Evolutionary conservation across 2,888 invertebrate genomes (phyloP).

Genomic region (Heliconius cydno): DNA sequence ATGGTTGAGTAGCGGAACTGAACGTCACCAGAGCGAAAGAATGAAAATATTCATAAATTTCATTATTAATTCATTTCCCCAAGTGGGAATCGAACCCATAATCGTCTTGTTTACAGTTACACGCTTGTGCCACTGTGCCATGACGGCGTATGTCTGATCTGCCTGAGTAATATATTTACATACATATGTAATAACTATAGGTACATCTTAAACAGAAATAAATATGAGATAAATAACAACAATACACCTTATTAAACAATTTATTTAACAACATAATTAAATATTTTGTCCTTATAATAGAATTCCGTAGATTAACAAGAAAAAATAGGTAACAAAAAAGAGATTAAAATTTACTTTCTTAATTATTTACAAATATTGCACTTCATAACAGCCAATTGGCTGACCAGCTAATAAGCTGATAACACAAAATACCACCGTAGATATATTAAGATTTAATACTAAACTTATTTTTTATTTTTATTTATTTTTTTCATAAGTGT

Average conservation of each 20-base stretch:
- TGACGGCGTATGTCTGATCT: not conserved
- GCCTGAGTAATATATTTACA: not conserved
- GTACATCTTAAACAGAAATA: not conserved
- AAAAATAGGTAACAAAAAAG: conserved; percentile 17
- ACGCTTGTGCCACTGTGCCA: not conserved
- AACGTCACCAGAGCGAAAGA: not conserved
- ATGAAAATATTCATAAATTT: not conserved
- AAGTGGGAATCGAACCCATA: not conserved
- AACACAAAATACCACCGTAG: conserved; percentile 36
- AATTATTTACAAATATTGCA: conserved; percentile 64
- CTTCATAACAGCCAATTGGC: conserved; percentile 57
- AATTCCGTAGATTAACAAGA: conserved; percentile 15
- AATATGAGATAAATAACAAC: not conserved
- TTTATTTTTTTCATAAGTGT: not conserved
- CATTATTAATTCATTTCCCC: not conserved
- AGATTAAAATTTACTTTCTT: conserved; percentile 17
- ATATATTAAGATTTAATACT: conserved; percentile 10
- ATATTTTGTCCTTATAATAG: conserved; percentile 6
- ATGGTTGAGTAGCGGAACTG: too few species aligned
- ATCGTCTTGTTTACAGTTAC: not conserved
- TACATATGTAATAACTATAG: too few species aligned
- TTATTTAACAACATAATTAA: conserved; percentile 19
- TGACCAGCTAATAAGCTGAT: conserved; percentile 52
- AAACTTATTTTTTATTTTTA: conserved; percentile 15
- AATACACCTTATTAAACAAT: conserved; percentile 7